Percentiles rank a stretch among this genome's conserved stretches.
phyloP scores from a whole-genome alignment of 2,888 invertebrate genomes.

The Microdon myrmicae region DNA sequence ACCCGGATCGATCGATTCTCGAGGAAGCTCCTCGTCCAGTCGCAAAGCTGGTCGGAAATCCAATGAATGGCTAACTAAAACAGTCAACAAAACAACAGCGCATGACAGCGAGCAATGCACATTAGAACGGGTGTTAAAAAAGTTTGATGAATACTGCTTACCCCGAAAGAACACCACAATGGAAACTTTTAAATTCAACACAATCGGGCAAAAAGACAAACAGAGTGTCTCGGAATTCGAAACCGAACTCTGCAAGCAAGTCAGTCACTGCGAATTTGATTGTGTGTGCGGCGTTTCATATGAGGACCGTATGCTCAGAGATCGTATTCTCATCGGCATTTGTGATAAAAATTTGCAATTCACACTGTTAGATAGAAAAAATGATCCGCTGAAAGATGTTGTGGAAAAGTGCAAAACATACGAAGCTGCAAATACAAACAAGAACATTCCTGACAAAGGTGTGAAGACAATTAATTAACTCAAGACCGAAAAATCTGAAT shows the following conservation, averaged over 20 bases:
- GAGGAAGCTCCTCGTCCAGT: no score
- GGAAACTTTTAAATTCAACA: conserved; percentile 40
- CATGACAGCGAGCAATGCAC: no score
- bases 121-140: no score
- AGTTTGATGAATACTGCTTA: conserved; percentile 32
- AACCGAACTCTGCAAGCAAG: conserved; percentile 36
- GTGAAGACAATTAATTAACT: background rate
- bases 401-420: conserved; percentile 23
- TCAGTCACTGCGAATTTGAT: conserved; percentile 29
- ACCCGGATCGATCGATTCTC: no score
- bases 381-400: conserved; percentile 22
- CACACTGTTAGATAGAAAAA: conserved; percentile 20
- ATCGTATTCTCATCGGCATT: conserved; percentile 34
- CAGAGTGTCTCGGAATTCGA: conserved; percentile 34
- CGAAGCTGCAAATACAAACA: conserved; percentile 21
- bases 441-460: conserved; percentile 10
- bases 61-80: no score
- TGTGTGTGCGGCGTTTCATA: conserved; percentile 26
- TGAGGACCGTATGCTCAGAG: conserved; percentile 28
- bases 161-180: conserved; percentile 15
- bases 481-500: background rate
- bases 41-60: no score
- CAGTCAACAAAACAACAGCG: no score
- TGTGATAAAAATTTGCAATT: conserved; percentile 32
- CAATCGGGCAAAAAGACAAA: conserved; percentile 31